Conservation (phyloP, 2,797 vertebrate genomes). For the Aeoliscus strigatus region DNA sequence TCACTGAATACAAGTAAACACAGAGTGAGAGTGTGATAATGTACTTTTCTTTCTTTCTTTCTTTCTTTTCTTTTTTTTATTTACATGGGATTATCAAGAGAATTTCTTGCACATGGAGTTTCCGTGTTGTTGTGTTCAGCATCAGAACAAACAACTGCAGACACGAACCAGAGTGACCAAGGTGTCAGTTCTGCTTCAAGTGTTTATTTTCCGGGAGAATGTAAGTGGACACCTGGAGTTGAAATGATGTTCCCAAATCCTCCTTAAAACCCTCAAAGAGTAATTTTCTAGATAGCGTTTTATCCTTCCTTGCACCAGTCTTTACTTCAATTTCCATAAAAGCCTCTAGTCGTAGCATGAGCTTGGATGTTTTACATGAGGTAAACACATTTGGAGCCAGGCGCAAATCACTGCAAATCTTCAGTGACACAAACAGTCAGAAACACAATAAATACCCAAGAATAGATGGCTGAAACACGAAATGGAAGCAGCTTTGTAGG, state of each 20-base stretch:
- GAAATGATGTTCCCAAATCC: slow-evolving; percentile 11
- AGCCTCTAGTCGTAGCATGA: too few relatives aligned
- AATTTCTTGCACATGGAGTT: background rate
- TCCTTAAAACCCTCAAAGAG: slow-evolving; percentile 8
- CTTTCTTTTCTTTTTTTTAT: too few relatives aligned
- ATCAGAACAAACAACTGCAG: slow-evolving; percentile 7
- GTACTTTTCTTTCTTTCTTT: too few relatives aligned
- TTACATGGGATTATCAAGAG: background rate
- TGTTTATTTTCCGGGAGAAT: slow-evolving; percentile 17
- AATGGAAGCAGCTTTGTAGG: too few relatives aligned
- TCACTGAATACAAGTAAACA: too few relatives aligned
- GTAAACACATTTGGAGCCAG: slow-evolving; percentile 20
- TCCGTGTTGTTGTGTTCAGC: slow-evolving; percentile 2
- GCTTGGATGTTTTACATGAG: slow-evolving; percentile 25
- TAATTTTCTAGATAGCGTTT: slow-evolving; percentile 17
- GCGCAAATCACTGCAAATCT: slow-evolving; percentile 8
- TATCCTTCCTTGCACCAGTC: slow-evolving; percentile 10
- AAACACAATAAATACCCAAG: too few relatives aligned
- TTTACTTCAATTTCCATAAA: slow-evolving; percentile 19
- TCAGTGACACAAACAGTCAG: too few relatives aligned
- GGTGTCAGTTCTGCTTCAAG: slow-evolving; percentile 13
- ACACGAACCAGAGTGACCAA: slow-evolving; percentile 5
- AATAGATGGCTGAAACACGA: too few relatives aligned
- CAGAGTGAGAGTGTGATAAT: too few relatives aligned
- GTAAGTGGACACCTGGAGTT: slow-evolving; percentile 19